A percentile compares a stretch with the other conserved stretches of the same genome.
Evolutionary conservation across 2,888 invertebrate genomes (phyloP).

Genomic region (Drosophila helvetica): DNA sequence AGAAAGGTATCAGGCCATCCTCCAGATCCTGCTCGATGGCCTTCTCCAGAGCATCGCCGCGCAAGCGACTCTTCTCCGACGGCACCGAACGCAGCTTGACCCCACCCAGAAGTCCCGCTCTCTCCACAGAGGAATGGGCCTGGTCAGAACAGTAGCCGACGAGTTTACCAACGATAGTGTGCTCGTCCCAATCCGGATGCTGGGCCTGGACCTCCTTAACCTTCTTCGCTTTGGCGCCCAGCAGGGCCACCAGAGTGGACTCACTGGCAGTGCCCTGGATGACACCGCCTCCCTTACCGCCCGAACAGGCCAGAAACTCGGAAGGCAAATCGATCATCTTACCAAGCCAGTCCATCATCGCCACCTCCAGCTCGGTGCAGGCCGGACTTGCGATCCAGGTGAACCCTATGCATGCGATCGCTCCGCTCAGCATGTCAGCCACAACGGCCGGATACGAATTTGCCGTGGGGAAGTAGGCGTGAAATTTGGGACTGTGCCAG

Average conservation of each 20-base stretch:
- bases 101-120: conserved; percentile 95
- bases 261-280: conserved; percentile 98
- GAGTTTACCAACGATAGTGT: conserved; percentile 90
- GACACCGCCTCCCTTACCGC: conserved; percentile 94
- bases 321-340: conserved; percentile 95
- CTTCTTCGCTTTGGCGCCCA: conserved; percentile 93
- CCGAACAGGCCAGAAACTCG: conserved; percentile 92
- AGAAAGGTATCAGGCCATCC: conserved; percentile 97
- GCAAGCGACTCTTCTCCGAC: conserved; percentile 89
- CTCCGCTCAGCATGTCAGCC: conserved; percentile 97
- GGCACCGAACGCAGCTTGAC: conserved; percentile 90
- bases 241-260: conserved; percentile 94
- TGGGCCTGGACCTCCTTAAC: conserved; percentile 88
- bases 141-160: conserved; percentile 95
- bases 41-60: conserved; percentile 89
- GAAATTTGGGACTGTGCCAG: conserved; percentile 98
- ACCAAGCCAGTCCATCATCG: conserved; percentile 98
- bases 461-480: conserved; percentile 97
- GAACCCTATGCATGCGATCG: conserved; percentile 98
- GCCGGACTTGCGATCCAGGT: conserved; percentile 98
- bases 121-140: conserved; percentile 97
- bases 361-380: conserved; percentile 97
- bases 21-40: conserved; percentile 93
- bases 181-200: conserved; percentile 90
- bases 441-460: conserved; percentile 97